Evolutionary conservation across 2,797 vertebrate genomes (phyloP).

Genomic region (Mormyrus proboscirostris): DNA sequence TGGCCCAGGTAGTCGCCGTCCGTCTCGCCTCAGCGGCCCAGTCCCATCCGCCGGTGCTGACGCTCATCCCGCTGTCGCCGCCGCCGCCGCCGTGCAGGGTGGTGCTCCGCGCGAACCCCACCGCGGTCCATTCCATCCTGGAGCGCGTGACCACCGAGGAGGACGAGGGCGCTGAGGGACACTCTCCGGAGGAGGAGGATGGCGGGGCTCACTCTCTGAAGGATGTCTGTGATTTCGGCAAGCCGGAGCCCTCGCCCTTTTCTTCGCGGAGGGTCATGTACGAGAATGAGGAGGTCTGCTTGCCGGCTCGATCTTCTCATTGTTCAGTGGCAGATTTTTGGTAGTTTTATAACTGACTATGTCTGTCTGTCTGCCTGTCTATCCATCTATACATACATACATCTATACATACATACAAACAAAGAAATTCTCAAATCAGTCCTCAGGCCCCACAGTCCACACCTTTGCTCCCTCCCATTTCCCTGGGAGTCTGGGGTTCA

Average conservation of each 20-base stretch:
- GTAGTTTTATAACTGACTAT: neutral
- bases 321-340: neutral
- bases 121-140: conserved; percentile 88
- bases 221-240: conserved; percentile 92
- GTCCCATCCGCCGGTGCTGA: neutral
- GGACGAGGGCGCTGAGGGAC: conserved; percentile 73
- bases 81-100: conserved; percentile 57
- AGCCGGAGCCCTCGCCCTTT: conserved; percentile 92
- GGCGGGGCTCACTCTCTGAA: conserved; percentile 92
- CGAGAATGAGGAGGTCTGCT: conserved; percentile 90
- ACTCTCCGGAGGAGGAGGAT: conserved; percentile 85
- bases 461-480: neutral
- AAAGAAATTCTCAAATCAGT: neutral
- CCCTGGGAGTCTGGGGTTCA: neutral
- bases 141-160: conserved; percentile 86
- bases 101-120: conserved; percentile 89
- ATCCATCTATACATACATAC: neutral
- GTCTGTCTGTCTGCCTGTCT: neutral
- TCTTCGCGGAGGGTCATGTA: conserved; percentile 97
- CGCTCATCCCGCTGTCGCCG: neutral
- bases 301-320: neutral
- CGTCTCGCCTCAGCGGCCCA: neutral
- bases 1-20: conserved; percentile 73
- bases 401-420: neutral
- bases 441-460: neutral